phyloP scores from a whole-genome alignment of 2,797 vertebrate genomes.

The Clarias platycephalus region DNA sequence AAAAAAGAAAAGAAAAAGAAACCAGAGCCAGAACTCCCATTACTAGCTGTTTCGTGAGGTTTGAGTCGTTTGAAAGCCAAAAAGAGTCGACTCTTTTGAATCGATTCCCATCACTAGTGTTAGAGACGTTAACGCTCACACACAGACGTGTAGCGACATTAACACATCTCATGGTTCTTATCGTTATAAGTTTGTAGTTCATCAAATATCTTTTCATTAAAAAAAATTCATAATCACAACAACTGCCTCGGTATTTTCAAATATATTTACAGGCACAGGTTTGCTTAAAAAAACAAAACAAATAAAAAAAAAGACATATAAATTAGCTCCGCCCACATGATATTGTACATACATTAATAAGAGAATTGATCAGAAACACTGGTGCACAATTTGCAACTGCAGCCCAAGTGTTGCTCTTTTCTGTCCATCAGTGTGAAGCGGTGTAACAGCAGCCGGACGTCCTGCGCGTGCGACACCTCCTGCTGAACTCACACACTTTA shows the following conservation, averaged over 20 bases:
- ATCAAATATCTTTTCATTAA: not conserved
- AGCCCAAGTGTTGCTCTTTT: not conserved
- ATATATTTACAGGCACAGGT: not conserved
- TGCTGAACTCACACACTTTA: not conserved
- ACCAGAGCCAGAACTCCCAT: not conserved
- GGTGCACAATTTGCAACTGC: too few species aligned
- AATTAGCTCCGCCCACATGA: not conserved
- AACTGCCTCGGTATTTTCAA: not conserved
- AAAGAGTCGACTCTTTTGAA: too few species aligned
- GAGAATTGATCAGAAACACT: not conserved
- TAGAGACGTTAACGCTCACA: too few species aligned
- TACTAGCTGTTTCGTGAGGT: too few species aligned
- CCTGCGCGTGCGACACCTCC: too few species aligned
- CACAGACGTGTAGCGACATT: not conserved
- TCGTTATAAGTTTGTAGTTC: not conserved
- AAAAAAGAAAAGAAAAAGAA: too few species aligned
- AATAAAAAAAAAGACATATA: not conserved
- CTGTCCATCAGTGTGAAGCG: not conserved
- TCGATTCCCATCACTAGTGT: too few species aligned
- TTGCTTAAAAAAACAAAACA: not conserved
- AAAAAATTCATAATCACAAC: not conserved
- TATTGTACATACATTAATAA: not conserved
- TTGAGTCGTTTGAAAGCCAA: too few species aligned
- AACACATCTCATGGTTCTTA: not conserved
- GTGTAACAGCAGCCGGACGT: not conserved